Conservation (phyloP, 2,113 vertebrate genomes). For the Lamprologus callipterus region DNA sequence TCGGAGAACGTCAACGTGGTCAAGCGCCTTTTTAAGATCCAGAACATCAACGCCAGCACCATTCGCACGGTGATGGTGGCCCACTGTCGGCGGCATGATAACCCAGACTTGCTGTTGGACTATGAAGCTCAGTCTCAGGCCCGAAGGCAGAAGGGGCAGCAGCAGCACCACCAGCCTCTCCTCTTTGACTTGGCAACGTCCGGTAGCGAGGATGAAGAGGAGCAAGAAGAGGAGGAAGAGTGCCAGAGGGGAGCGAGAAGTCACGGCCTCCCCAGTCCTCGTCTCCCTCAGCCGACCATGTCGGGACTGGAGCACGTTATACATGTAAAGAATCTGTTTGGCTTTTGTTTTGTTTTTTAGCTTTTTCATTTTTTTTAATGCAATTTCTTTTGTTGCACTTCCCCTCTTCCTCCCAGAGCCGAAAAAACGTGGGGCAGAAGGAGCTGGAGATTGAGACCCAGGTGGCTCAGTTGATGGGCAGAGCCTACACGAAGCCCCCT, state of each 20-base stretch:
- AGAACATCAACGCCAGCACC: slow-evolving; percentile 95
- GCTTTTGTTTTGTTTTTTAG: not conserved
- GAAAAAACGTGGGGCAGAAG: slow-evolving; percentile 27
- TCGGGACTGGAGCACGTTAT: slow-evolving; percentile 65
- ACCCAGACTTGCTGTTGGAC: slow-evolving; percentile 82
- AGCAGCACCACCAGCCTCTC: slow-evolving; percentile 52
- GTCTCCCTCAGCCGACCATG: slow-evolving; percentile 21
- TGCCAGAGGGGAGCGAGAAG: not conserved
- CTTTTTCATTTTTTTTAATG: not conserved
- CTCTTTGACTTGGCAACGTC: slow-evolving; percentile 76
- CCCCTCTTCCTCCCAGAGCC: slow-evolving; percentile 20
- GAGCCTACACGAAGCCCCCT: slow-evolving; percentile 71
- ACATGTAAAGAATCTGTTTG: slow-evolving; percentile 32
- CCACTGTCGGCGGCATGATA: slow-evolving; percentile 84
- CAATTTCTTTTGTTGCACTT: not conserved
- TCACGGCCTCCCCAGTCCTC: not conserved
- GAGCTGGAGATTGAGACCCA: slow-evolving; percentile 79
- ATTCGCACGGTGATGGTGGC: slow-evolving; percentile 96
- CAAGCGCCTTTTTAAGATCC: slow-evolving; percentile 97
- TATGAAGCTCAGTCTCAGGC: slow-evolving; percentile 69
- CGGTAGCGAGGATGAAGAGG: slow-evolving; percentile 72
- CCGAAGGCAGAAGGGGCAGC: slow-evolving; percentile 19
- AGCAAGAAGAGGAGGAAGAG: not conserved
- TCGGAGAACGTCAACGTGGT: slow-evolving; percentile 95
- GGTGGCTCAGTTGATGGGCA: slow-evolving; percentile 82